A percentile compares a stretch with the other conserved stretches of the same genome.
Conservation (phyloP, 35 echinoderm and acorn worm species). For the Diadema setosum region DNA sequence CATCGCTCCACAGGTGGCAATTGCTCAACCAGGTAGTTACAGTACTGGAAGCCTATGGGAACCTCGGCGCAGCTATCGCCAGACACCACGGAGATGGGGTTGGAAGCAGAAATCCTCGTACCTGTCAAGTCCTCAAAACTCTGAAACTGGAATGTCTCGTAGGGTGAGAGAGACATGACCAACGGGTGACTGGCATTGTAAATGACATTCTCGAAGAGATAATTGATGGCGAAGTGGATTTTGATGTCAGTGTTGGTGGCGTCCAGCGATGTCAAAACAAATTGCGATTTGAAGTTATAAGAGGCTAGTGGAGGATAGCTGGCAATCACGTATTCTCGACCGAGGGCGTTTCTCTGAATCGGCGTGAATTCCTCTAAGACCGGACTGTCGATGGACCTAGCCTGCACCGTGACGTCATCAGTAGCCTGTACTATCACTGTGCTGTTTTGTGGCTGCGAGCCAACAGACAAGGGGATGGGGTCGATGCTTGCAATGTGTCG, state of each 20-base stretch:
- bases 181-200: slow-evolving; percentile 10
- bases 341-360: slow-evolving; percentile 56
- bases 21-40: slow-evolving; percentile 85
- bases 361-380: slow-evolving; percentile 62
- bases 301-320: slow-evolving; percentile 37
- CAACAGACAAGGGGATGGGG: not conserved
- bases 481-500: not conserved
- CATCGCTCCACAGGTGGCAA: slow-evolving; percentile 78
- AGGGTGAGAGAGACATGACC: slow-evolving; percentile 23
- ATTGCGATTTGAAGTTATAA: not conserved
- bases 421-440: slow-evolving; percentile 43
- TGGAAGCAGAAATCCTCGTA: slow-evolving; percentile 34
- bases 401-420: slow-evolving; percentile 53
- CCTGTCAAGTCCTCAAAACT: slow-evolving; percentile 65
- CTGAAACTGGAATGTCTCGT: slow-evolving; percentile 80
- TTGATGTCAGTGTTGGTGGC: not conserved
- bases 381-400: slow-evolving; percentile 29
- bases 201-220: not conserved
- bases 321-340: slow-evolving; percentile 73
- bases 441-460: slow-evolving; percentile 52
- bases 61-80: slow-evolving; percentile 72
- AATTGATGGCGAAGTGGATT: not conserved
- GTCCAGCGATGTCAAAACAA: not conserved
- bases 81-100: slow-evolving; percentile 58
- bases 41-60: slow-evolving; percentile 32